Evolutionary conservation across 1,140 invertebrate species (phyloP).

Genomic region (Ips typographus): DNA sequence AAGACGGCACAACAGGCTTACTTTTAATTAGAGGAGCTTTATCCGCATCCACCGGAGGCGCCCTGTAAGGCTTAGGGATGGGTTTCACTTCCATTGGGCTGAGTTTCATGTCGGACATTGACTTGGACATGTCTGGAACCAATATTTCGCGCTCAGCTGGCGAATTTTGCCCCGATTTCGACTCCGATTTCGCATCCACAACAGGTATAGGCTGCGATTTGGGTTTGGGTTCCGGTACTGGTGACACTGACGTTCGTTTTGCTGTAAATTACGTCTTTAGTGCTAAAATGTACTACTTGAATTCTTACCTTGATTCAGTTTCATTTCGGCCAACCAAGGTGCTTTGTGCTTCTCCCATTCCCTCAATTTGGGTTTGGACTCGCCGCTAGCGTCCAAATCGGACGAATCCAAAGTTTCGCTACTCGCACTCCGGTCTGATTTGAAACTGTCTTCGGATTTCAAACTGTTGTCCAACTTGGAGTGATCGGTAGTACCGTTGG

Average conservation of each 20-base stretch:
- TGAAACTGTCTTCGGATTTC: conserved; percentile 27
- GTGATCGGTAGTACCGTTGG: conserved; percentile 54
- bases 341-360: conserved; percentile 64
- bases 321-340: conserved; percentile 70
- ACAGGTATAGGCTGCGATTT: background rate
- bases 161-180: conserved; percentile 32
- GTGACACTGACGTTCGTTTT: conserved; percentile 28
- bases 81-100: conserved; percentile 36
- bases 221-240: conserved; percentile 24
- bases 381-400: conserved; percentile 46
- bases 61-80: conserved; percentile 38
- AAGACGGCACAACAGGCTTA: conserved; percentile 36
- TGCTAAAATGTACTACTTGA: background rate
- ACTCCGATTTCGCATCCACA: conserved; percentile 9
- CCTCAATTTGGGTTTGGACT: conserved; percentile 56
- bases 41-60: conserved; percentile 46
- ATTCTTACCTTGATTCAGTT: conserved; percentile 62
- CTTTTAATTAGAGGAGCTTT: conserved; percentile 34
- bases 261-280: conserved; percentile 33
- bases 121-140: conserved; percentile 33
- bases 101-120: conserved; percentile 33
- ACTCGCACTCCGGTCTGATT: conserved; percentile 21
- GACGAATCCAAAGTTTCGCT: conserved; percentile 30
- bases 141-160: conserved; percentile 35
- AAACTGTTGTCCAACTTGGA: conserved; percentile 32